Conservation (phyloP, 1,140 invertebrate species). For the Anthonomus grandis region DNA sequence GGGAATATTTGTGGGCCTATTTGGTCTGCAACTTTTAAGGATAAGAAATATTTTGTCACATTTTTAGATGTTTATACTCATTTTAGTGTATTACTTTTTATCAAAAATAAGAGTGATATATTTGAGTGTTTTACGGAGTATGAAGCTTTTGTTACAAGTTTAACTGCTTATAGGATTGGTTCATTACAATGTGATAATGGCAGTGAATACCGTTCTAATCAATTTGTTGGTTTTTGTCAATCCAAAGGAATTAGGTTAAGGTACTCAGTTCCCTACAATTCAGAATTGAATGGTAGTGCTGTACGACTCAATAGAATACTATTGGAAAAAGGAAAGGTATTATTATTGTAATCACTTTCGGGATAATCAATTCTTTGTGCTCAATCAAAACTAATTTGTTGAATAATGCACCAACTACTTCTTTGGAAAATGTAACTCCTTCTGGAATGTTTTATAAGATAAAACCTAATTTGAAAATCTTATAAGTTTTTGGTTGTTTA, state of each 20-base stretch:
- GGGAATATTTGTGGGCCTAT: not conserved
- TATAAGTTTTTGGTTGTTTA: not conserved
- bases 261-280: not conserved
- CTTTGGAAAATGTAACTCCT: not conserved
- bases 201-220: no score
- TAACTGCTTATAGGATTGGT: not conserved
- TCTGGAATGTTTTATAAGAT: not conserved
- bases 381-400: no score
- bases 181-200: no score
- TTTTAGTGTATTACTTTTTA: not conserved
- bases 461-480: not conserved
- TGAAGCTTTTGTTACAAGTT: not conserved
- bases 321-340: not conserved
- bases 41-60: not conserved
- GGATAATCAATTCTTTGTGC: not conserved
- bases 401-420: not conserved
- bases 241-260: not conserved
- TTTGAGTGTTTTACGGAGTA: not conserved
- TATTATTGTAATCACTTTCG: not conserved
- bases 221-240: no score
- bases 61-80: not conserved
- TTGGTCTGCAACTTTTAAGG: not conserved
- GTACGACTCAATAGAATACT: not conserved
- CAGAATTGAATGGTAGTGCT: not conserved
- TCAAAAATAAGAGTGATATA: not conserved